Percentiles rank a stretch among this genome's conserved stretches.
Conservation (phyloP, 2,888 invertebrate genomes). For the Limnephilus marmoratus region DNA sequence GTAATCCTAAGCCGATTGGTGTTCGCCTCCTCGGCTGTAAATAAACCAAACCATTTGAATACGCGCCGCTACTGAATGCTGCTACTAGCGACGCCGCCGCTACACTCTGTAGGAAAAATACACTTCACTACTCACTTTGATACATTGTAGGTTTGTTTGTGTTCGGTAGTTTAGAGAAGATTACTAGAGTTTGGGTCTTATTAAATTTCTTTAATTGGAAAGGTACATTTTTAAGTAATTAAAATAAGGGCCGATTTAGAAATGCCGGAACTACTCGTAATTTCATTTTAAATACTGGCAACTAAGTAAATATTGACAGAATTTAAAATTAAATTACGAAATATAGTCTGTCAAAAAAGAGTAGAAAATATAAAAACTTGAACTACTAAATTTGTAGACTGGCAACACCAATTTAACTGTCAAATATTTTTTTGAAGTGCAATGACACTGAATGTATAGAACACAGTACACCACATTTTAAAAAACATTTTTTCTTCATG, state of each 20-base stretch:
- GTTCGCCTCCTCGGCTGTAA: conserved; percentile 63
- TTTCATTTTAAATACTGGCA: too few relatives aligned
- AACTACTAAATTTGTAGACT: too few relatives aligned
- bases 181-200: not conserved
- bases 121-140: not conserved
- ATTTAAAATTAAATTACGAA: too few relatives aligned
- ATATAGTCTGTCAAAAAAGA: too few relatives aligned
- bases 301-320: too few relatives aligned
- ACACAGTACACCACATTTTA: too few relatives aligned
- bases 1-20: conserved; percentile 66
- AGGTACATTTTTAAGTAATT: not conserved
- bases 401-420: too few relatives aligned
- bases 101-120: conserved; percentile 2
- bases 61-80: conserved; percentile 28
- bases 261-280: too few relatives aligned
- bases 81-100: not conserved
- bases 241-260: not conserved
- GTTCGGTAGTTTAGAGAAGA: not conserved
- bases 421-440: too few relatives aligned
- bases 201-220: not conserved
- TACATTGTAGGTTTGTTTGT: not conserved
- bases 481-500: too few relatives aligned
- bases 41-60: conserved; percentile 65
- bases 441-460: too few relatives aligned
- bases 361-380: too few relatives aligned